These are phyloP conservation scores for Neoaliturus tenellus DNA, from an alignment of 2,888 invertebrate species.

Conservation along the genomic window DNA sequence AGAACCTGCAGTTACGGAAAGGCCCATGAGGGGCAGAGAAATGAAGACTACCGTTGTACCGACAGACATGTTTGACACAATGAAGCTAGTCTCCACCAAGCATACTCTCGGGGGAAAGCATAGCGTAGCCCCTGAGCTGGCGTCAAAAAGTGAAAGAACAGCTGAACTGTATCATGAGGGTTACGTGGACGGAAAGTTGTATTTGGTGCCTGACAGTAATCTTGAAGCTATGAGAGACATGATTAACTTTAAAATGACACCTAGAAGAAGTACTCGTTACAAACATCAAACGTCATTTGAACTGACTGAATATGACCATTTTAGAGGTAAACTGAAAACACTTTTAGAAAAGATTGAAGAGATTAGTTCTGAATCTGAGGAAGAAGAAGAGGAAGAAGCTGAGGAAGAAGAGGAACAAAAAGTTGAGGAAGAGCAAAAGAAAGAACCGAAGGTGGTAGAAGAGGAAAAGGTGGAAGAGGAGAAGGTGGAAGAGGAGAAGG, in stretches of 20 bases:
- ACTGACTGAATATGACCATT: conserved; percentile 25
- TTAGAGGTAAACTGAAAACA: background rate
- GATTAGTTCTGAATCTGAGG: conserved; percentile 19
- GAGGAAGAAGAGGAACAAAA: conserved; percentile 7
- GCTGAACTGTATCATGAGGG: conserved; percentile 21
- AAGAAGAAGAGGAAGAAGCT: conserved; percentile 19
- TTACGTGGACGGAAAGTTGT: conserved; percentile 34
- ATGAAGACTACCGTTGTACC: conserved; percentile 16
- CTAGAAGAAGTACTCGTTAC: conserved; percentile 33
- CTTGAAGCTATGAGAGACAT: conserved; percentile 46
- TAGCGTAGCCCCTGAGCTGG: background rate
- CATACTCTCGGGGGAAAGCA: background rate
- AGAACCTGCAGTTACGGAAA: background rate
- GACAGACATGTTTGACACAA: conserved; percentile 16
- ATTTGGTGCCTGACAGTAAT: conserved; percentile 30
- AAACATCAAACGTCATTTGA: conserved; percentile 41
- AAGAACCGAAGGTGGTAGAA: no score
- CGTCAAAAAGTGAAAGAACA: background rate
- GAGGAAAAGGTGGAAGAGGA: background rate
- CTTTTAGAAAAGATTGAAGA: conserved; percentile 4
- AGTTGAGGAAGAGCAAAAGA: background rate
- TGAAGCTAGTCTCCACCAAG: background rate
- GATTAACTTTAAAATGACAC: conserved; percentile 41
- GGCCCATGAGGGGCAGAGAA: conserved; percentile 41
- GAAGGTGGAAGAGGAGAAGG: background rate